phyloP scores from a whole-genome alignment of 2,113 vertebrate genomes.

The Hylia prasina region DNA sequence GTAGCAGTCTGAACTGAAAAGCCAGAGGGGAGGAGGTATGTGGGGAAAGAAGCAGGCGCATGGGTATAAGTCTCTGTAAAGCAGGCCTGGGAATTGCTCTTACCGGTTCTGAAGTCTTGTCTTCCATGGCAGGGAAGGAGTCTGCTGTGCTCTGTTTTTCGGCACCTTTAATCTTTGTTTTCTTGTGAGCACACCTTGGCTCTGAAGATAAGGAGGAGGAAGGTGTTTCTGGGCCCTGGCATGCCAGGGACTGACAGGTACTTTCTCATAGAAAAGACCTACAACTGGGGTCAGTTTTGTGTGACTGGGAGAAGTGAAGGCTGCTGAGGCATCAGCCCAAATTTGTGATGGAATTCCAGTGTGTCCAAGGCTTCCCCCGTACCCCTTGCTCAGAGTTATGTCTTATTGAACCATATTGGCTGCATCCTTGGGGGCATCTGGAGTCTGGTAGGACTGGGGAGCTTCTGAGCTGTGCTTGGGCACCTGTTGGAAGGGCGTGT shows the following conservation, averaged over 20 bases:
- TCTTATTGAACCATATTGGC: not conserved
- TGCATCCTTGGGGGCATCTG: not conserved
- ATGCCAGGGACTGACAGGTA: not conserved
- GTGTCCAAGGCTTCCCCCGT: not conserved
- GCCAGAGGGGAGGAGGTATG: not conserved
- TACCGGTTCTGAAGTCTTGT: not conserved
- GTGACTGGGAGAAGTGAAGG: accelerated
- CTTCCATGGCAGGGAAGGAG: not conserved
- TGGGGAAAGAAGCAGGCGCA: not conserved
- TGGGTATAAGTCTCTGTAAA: not conserved
- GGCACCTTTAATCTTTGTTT: not conserved
- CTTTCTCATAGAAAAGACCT: not conserved
- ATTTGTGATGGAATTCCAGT: not conserved
- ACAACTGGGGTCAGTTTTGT: not conserved
- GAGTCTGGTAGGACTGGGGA: not conserved
- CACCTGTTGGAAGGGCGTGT: not conserved
- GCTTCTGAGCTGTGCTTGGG: not conserved
- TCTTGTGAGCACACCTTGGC: not conserved
- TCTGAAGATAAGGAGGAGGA: not conserved
- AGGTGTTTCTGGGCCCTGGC: not conserved
- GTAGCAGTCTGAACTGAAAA: not conserved
- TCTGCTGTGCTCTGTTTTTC: not conserved
- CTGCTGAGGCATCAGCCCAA: not conserved
- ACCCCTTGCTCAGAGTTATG: accelerated
- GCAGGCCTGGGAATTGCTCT: not conserved